Base-by-base conservation (phyloP, 35 echinoderm and acorn worm genomes). In the Ophiothrix spiculata region DNA sequence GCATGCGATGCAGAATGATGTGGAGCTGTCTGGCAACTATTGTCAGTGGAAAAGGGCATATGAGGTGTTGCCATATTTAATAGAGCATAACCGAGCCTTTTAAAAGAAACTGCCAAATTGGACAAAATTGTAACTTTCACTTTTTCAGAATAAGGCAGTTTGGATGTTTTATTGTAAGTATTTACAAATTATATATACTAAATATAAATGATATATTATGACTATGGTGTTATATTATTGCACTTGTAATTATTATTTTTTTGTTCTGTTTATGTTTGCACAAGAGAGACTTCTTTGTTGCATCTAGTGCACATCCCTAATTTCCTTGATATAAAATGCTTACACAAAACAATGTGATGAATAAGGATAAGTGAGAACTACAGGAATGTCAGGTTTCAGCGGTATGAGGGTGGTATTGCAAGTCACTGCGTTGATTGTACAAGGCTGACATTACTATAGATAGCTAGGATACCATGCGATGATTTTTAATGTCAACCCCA, bases 71-170 rank as follows among this genome's bases (percentile, higher is more conserved):
- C 60, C 60, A 69, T 25, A 69, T 19, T 6, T 25, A 15, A 69
- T 25, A 69, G 60, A 69, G 60, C 60, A 69, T 69, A n/a, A 69
- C 60, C 60, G 60, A 69, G 60, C 60, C 60, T 69, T 69, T 69
- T 15, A 25, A 25, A 69, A 15, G 25, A 69, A 28, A 69, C 60
- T 69, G 60, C 60, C 60, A 28, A 69, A 69, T 69, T 69, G 17
- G 8, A 25, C 3, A n/a, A 69, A 6, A 4, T 69, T 69, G 17
- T 25, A 69, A 15, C 60, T 15, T 69, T 69, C 10, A 15, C 25
- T 69, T 25, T 69, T 4, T 28, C 60, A 69, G 29, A 69, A 28
- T 19, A 49, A 28, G 23, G 23, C 60, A 15, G 29, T 69, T 69
- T 69, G 60, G 16, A 69, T 25, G 60, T 6, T 25, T 2, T 69